These are phyloP conservation scores for Marmota monax DNA, from an alignment of 2,113 vertebrate genomes.

Conservation along the genomic window DNA sequence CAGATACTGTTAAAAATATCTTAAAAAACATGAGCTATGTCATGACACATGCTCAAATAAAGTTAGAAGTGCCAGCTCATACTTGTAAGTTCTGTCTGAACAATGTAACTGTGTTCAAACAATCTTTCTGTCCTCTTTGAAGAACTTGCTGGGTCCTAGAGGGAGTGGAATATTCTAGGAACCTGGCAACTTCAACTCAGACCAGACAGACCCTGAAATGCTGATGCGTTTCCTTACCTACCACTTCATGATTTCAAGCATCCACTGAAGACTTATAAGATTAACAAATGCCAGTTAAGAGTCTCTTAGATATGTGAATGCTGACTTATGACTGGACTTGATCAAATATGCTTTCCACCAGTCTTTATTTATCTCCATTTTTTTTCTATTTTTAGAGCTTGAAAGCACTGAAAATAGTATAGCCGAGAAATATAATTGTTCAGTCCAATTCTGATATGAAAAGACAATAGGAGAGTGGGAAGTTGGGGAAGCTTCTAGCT, in stretches of 20 bases:
- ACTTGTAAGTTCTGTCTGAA: background rate
- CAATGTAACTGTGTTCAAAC: background rate
- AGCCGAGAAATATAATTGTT: background rate
- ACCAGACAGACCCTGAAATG: background rate
- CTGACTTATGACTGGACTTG: background rate
- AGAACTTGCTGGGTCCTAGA: background rate
- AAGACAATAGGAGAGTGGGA: background rate
- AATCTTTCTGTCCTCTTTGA: background rate
- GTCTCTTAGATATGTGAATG: conserved; percentile 6
- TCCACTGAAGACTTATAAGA: background rate
- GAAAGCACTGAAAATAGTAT: background rate
- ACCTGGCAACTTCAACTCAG: background rate
- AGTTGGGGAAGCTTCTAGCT: background rate
- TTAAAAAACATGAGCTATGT: background rate
- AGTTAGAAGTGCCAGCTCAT: background rate
- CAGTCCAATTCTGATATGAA: background rate
- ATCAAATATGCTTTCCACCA: conserved; percentile 3
- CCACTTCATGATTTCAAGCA: background rate
- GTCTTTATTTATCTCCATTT: background rate
- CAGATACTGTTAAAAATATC: background rate
- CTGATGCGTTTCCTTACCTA: background rate
- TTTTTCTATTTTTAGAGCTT: background rate
- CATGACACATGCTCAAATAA: background rate
- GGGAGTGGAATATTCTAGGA: background rate
- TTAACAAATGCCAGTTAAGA: background rate